phyloP scores from a whole-genome alignment of 2,797 vertebrate genomes.

The Lagodon rhomboides region DNA sequence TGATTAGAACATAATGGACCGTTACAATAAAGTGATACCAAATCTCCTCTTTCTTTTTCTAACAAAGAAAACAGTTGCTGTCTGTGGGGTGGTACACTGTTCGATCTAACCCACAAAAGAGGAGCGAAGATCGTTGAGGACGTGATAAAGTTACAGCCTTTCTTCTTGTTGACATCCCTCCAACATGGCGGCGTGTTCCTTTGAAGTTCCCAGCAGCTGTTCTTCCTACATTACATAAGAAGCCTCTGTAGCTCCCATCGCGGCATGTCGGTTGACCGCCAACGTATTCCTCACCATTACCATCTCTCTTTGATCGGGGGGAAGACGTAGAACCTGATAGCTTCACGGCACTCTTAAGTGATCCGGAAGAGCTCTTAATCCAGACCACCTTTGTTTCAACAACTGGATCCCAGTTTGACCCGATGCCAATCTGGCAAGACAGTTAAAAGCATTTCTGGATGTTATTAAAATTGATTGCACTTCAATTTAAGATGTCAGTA shows the following conservation, averaged over 20 bases:
- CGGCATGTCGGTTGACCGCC: constrained; percentile 41
- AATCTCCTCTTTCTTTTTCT: background rate
- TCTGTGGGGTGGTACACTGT: background rate
- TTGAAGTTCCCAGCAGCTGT: constrained; percentile 62
- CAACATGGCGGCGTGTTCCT: constrained; percentile 5
- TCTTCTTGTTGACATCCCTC: constrained; percentile 34
- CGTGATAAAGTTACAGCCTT: constrained; percentile 26
- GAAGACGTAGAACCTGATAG: constrained; percentile 7
- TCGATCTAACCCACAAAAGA: background rate
- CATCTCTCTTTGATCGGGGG: constrained; percentile 51
- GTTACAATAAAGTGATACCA: background rate
- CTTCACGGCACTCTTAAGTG: constrained; percentile 1
- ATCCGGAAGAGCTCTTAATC: constrained; percentile 7
- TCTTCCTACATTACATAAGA: constrained; percentile 51
- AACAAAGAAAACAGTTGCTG: background rate
- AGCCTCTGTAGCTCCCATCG: constrained; percentile 19
- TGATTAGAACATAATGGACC: background rate
- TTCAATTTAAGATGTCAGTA: too few relatives aligned
- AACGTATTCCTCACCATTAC: constrained; percentile 46
- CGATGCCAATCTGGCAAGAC: background rate
- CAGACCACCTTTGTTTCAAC: background rate
- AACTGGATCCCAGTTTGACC: background rate
- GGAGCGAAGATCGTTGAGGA: constrained; percentile 19
- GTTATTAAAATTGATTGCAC: background rate
- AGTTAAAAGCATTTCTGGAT: background rate